Evolutionary conservation across 2,797 vertebrate species (phyloP).

Genomic region (Leptoclinus maculatus): DNA sequence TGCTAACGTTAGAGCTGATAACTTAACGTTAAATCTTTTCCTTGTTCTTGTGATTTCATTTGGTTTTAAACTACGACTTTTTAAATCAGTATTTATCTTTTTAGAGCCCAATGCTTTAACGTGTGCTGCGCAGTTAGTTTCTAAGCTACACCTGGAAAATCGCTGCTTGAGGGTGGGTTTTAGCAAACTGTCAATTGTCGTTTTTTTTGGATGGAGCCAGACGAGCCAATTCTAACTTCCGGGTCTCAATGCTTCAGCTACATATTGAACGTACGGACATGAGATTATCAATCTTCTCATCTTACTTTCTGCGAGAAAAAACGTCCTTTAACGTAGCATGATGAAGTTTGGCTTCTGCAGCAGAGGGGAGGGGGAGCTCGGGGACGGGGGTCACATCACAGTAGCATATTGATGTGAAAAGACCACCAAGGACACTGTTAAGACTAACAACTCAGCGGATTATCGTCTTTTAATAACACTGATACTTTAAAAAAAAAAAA

Average conservation of each 20-base stretch:
- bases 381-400: conserved; percentile 59
- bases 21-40: neutral
- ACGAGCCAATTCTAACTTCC: no score
- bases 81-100: no score
- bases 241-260: no score
- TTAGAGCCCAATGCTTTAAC: neutral
- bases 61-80: no score
- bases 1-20: neutral
- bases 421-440: conserved; percentile 69
- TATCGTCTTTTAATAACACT: conserved; percentile 34
- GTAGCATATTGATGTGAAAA: conserved; percentile 62
- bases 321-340: conserved; percentile 1
- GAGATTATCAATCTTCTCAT: neutral
- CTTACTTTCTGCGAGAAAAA: neutral
- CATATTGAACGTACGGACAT: no score
- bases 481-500: conserved; percentile 28
- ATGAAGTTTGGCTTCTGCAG: conserved; percentile 47
- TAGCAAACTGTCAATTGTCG: no score
- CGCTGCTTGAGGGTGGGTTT: no score
- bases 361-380: conserved; percentile 17
- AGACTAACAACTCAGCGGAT: conserved; percentile 47
- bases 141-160: no score
- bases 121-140: neutral
- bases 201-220: no score
- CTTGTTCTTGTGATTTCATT: neutral